These are phyloP conservation scores for Macrostomum cliftonense DNA, from an alignment of 2,888 invertebrate species.

Conservation along the genomic window DNA sequence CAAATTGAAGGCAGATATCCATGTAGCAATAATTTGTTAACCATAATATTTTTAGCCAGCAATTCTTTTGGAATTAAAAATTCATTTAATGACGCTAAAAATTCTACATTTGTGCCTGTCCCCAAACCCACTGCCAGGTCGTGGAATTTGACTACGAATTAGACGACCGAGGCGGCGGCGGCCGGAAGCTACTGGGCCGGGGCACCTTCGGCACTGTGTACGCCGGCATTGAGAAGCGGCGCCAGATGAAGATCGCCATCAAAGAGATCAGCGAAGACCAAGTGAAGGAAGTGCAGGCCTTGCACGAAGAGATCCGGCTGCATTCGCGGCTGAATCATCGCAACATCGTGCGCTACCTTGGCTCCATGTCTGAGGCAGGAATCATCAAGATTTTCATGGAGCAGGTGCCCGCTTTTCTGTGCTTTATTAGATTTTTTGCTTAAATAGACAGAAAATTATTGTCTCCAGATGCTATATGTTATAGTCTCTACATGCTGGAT, in stretches of 20 bases:
- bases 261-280: constrained; percentile 80
- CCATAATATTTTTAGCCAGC: no score
- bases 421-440: no score
- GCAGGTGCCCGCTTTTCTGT: constrained; percentile 73
- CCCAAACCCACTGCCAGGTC: no score
- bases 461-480: no score
- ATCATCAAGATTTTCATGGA: constrained; percentile 99
- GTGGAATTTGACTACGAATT: constrained; percentile 71
- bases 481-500: no score
- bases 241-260: constrained; percentile 79
- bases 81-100: no score
- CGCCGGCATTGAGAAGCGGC: constrained; percentile 76
- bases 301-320: constrained; percentile 90
- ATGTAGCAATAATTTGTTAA: no score
- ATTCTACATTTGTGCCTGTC: no score
- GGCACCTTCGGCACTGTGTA: constrained; percentile 89
- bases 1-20: no score
- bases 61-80: no score
- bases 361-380: constrained; percentile 78
- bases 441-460: no score
- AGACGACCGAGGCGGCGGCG: constrained; percentile 55
- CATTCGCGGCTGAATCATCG: constrained; percentile 82
- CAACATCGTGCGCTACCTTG: constrained; percentile 90
- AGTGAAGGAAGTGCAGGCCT: constrained; percentile 65
- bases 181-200: constrained; percentile 62